Evolutionary conservation across 2,888 invertebrate species (phyloP), one percentile per base, ranked within the genome.

Genomic region (Deladenus siricidicola): DNA sequence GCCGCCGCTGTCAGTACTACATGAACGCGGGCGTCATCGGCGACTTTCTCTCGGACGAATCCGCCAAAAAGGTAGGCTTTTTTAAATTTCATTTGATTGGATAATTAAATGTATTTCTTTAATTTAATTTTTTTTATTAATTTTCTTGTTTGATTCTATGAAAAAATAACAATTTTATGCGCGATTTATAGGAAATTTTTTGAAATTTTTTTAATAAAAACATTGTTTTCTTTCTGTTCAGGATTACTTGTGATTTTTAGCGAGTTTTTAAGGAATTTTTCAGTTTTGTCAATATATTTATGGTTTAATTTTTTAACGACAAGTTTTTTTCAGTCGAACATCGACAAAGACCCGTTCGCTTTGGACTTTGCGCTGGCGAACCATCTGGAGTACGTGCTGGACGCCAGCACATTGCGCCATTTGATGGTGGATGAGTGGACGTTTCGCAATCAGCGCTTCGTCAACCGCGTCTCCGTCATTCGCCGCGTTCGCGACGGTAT

Each of bases 381-480:
- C 47, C 34, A 55, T 8, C 26, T 72, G 3, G 53, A 62, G 21
- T 43, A 56, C 26, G 30, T 63, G 23, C 69, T 68, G 66, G 54
- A 66, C 28, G 60, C 60, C 3, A 67, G 58, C 45, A 67, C 68
- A 44, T 42, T 72, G 39, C 47, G 68, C 2, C 57, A 63, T 30
- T 47, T 68, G 10, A 17, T 68, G 28, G 52, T 58, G 1, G 55
- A 47, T 24, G 51, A 55, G 10, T 68, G 60, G 53, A 48, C 56
- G 3, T 44, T 60, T 29, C 42, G 61, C 10, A 48, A 51, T 10
- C 60, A 66, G 50, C 44, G 39, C 10, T 56, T 45, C 23, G 58
- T 55, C 3, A 48, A 44, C 17, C 59, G 66, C 19, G 52, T 65
- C 17, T 34, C 30, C n/a, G 65, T 65, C 14, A 28, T 21, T 21